A percentile compares a stretch with the other conserved stretches of the same genome.
Conservation (phyloP, 1,140 invertebrate genomes). For the Vollenhovia emeryi region DNA sequence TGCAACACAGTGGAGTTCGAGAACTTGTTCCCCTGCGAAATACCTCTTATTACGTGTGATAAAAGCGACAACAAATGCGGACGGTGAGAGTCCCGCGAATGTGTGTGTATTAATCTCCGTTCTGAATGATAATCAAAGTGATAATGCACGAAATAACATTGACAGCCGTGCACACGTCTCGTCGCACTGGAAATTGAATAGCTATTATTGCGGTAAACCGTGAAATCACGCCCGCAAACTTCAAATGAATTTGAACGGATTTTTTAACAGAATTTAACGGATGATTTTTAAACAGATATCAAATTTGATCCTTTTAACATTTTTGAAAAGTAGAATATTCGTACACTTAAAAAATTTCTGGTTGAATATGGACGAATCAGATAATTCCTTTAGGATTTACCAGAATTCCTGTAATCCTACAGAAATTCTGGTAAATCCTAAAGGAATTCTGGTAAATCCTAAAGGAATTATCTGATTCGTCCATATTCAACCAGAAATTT, state of each 20-base stretch:
- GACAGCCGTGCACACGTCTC: not conserved
- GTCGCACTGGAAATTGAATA: not conserved
- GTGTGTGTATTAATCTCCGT: not conserved
- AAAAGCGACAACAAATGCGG: conserved; percentile 13
- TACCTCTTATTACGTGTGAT: not conserved
- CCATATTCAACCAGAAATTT: too few relatives aligned
- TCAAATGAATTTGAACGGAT: too few relatives aligned
- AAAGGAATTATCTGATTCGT: too few relatives aligned
- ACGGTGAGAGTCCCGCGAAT: not conserved
- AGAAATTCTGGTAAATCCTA: too few relatives aligned
- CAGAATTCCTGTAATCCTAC: too few relatives aligned
- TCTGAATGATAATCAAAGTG: not conserved
- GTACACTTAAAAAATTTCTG: too few relatives aligned
- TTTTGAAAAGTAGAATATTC: not conserved
- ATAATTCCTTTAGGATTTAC: too few relatives aligned
- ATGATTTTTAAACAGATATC: not conserved
- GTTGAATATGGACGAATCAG: too few relatives aligned
- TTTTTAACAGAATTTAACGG: not conserved
- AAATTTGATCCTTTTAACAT: not conserved
- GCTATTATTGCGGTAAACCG: conserved; percentile 16
- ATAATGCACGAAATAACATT: conserved; percentile 12
- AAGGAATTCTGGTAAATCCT: too few relatives aligned
- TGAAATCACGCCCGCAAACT: not conserved
- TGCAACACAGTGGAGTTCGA: not conserved
- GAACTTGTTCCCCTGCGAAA: not conserved